Percentiles rank a stretch among this genome's conserved stretches.
Evolutionary conservation across 2,113 vertebrate species (phyloP).

Genomic region (Pachycephala philippinensis): DNA sequence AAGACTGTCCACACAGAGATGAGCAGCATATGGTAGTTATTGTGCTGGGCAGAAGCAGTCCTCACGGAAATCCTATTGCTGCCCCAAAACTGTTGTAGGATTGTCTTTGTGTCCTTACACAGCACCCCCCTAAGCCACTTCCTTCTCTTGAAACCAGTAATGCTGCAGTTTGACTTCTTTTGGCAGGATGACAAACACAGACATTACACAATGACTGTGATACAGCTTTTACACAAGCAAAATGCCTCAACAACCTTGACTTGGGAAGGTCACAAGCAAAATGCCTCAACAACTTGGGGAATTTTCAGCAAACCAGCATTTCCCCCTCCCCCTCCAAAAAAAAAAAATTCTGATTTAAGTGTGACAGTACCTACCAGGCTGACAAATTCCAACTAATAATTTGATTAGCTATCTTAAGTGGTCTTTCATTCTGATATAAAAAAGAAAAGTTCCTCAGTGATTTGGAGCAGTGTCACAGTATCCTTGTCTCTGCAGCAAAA

Average conservation of each 20-base stretch:
- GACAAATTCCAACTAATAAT: background rate
- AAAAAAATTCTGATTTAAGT: background rate
- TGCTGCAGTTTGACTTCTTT: background rate
- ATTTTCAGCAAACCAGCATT: background rate
- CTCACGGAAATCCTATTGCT: background rate
- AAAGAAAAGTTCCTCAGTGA: background rate
- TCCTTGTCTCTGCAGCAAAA: background rate
- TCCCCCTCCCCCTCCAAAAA: accelerated
- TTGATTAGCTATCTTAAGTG: background rate
- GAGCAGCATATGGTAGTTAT: background rate
- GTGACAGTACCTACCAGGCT: background rate
- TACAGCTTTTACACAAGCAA: background rate
- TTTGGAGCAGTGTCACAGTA: background rate
- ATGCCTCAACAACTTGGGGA: background rate
- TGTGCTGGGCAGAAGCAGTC: background rate
- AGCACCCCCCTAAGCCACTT: background rate
- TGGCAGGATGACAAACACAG: background rate
- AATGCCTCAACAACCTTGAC: background rate
- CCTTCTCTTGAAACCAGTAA: background rate
- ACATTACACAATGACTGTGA: background rate
- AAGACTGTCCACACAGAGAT: background rate
- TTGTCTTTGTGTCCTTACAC: background rate
- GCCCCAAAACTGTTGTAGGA: background rate
- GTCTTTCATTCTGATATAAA: background rate
- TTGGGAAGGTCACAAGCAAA: background rate